These are phyloP conservation scores for Enteromius paludinosus DNA, from an alignment of 2,797 vertebrate species.

Conservation along the genomic window DNA sequence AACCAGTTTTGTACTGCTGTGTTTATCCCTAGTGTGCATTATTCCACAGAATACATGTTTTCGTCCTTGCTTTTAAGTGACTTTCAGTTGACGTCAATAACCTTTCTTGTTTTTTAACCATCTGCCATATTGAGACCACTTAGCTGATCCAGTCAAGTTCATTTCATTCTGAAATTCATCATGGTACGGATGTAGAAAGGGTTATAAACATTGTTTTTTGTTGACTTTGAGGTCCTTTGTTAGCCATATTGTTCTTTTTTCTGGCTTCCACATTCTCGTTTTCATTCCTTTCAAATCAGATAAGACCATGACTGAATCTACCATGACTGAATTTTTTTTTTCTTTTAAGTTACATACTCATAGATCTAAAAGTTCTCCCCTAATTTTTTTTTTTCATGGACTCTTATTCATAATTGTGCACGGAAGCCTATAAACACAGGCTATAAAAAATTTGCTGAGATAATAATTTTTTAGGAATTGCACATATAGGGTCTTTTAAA, in stretches of 20 bases:
- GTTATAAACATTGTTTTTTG: background rate
- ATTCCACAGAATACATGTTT: background rate
- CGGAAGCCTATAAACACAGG: background rate
- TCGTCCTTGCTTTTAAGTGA: background rate
- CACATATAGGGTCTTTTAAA: slow-evolving; percentile 1
- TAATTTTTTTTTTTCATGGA: background rate
- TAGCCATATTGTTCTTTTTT: background rate
- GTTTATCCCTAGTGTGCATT: background rate
- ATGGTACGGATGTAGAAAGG: background rate
- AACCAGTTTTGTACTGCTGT: background rate
- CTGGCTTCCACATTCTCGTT: background rate
- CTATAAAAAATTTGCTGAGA: background rate
- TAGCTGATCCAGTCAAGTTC: background rate
- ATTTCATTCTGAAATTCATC: slow-evolving; percentile 5
- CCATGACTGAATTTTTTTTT: background rate
- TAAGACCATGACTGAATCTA: background rate
- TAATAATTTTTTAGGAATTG: slow-evolving; percentile 12
- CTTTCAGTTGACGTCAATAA: slow-evolving; percentile 1
- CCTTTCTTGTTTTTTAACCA: background rate
- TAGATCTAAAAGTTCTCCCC: background rate
- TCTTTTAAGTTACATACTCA: background rate
- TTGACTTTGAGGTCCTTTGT: background rate
- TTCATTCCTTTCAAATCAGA: background rate
- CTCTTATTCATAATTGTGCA: background rate
- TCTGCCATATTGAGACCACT: background rate